These are phyloP conservation scores for Psammodynastes pulverulentus DNA, from an alignment of 2,113 vertebrate species.

Conservation along the genomic window DNA sequence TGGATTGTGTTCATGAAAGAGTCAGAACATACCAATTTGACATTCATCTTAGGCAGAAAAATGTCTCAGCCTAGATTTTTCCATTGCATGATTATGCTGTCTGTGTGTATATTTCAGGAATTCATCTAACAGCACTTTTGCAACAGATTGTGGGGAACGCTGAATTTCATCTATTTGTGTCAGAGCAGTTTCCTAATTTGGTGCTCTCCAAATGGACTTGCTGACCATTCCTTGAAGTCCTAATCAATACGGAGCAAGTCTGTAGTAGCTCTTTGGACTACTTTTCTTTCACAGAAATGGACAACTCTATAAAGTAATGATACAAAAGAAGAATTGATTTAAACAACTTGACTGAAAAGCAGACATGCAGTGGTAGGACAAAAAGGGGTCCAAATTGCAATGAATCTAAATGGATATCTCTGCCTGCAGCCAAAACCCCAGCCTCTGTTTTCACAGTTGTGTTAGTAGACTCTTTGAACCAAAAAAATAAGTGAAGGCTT, in stretches of 20 bases:
- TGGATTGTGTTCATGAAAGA: neutral
- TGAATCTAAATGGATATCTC: conserved; percentile 47
- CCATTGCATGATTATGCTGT: neutral
- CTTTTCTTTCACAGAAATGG: neutral
- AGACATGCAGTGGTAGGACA: neutral
- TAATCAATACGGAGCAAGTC: neutral
- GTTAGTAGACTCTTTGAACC: conserved; percentile 52
- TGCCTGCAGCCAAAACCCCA: conserved; percentile 37
- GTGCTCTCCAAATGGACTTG: neutral
- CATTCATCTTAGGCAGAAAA: neutral
- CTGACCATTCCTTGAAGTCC: neutral
- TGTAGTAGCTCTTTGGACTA: neutral
- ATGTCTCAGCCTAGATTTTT: neutral
- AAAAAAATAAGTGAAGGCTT: conserved; percentile 56
- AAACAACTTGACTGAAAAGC: neutral
- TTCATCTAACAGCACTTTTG: neutral
- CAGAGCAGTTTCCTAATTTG: neutral
- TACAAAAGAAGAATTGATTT: neutral
- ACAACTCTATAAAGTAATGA: neutral
- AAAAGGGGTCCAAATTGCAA: conserved; percentile 40
- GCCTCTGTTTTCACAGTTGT: conserved; percentile 54
- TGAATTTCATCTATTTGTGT: neutral
- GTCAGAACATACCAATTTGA: neutral
- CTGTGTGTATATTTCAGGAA: neutral
- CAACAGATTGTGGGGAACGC: neutral